Evolutionary conservation across 2,113 vertebrate genomes (phyloP), one percentile per base, ranked within the genome.

Genomic region (Percopsis transmontana): DNA sequence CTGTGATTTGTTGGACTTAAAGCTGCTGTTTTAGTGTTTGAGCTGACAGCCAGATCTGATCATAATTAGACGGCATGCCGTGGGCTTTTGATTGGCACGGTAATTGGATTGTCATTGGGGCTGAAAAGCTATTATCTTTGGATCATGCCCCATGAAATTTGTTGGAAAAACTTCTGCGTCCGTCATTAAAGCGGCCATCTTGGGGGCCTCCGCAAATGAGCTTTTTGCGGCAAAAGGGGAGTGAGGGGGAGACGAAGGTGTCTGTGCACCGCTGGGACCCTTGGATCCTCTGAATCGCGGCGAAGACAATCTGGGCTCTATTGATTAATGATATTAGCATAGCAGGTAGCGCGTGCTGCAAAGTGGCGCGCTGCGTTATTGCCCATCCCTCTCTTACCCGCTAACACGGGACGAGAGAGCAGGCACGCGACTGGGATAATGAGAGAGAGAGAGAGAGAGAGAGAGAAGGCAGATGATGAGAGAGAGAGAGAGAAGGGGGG

Each of bases 81-180:
- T 96, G 95, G 94, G 94, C 96, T 97, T n/a, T 98, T 99, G 97
- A 99, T 98, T 99, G 97, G 97, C 97, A 97, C 94, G 94, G 97
- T 99, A 99, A 99, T 99, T 99, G 97, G 96, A 98, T 99, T 99
- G 97, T 99, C 97, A 97, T 99, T 98, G 96, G 96, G 88, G 97
- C 97, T 99, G 97, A 98, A 98, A 99, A 99, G 96, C 97, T 99
- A 99, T 99, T 99, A 99, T 99, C 97, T 99, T 98, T 98, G 96
- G 97, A 98, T 99, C 97, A 98, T 98, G 97, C 97, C 97, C 97
- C 97, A 99, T 99, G 97, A 99, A 99, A 99, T 99, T 98, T 97
- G 96, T 98, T 98, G 95, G 96, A 98, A 96, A 98, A 98, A 99
- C 96, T 98, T 98, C 96, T 95, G 96, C 96, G 95, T 95, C 93